Evolutionary conservation across 2,888 invertebrate genomes (phyloP).

Genomic region (Cistogaster globosa): DNA sequence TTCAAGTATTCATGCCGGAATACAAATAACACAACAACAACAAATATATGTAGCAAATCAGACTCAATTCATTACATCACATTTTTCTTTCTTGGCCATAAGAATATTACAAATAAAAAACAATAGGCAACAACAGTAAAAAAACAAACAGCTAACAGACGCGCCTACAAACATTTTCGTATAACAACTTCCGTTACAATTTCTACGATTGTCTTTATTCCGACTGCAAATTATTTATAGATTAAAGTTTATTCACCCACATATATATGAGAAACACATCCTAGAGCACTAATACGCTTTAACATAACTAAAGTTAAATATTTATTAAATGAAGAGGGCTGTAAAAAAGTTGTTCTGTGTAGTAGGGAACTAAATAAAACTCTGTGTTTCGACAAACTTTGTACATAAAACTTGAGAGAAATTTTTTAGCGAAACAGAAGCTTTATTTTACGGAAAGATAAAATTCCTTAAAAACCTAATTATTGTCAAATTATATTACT

Average conservation of each 20-base stretch:
- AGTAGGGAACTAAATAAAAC: too few species aligned
- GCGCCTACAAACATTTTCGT: conserved; percentile 46
- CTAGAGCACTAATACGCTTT: not conserved
- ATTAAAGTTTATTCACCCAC: conserved; percentile 40
- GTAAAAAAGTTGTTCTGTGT: too few species aligned
- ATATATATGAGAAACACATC: not conserved
- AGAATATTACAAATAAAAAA: not conserved
- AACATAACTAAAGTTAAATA: conserved; percentile 12
- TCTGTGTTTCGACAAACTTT: too few species aligned
- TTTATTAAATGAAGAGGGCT: not conserved
- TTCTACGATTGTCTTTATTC: conserved; percentile 59
- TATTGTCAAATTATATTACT: too few species aligned
- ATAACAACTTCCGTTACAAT: conserved; percentile 61
- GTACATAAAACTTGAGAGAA: too few species aligned
- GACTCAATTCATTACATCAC: not conserved
- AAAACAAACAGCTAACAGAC: conserved; percentile 6
- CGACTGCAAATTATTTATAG: conserved; percentile 52
- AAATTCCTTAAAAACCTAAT: too few species aligned
- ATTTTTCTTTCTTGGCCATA: not conserved
- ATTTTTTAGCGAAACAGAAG: too few species aligned
- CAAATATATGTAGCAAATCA: too few species aligned
- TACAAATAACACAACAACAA: not conserved
- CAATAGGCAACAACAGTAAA: not conserved
- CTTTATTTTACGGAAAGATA: too few species aligned
- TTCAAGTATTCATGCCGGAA: not conserved